phyloP scores from a whole-genome alignment of 30 jellyfish, hydroid and myxozoan species.

The Morbakka virulenta region DNA sequence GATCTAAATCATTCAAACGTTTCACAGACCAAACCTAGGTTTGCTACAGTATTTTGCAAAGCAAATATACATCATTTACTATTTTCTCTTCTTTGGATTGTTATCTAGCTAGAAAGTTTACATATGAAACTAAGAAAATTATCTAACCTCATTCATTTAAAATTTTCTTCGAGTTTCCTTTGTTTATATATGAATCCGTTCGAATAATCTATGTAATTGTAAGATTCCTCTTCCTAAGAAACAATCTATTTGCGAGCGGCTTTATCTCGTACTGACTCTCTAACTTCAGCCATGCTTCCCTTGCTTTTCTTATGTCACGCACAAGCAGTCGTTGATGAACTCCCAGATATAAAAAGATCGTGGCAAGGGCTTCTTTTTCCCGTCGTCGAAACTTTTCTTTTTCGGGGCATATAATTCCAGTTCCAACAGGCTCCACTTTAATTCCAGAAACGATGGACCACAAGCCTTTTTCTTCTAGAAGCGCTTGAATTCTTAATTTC shows the following conservation, averaged over 20 bases:
- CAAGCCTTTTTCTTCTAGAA: constrained; percentile 35
- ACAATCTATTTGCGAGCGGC: constrained; percentile 14
- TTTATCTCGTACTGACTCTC: constrained; percentile 22
- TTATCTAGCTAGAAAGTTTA: too few species aligned
- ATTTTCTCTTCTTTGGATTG: too few species aligned
- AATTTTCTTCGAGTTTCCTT: too few species aligned
- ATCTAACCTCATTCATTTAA: too few species aligned
- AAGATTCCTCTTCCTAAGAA: background rate
- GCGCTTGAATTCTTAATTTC: constrained; percentile 38
- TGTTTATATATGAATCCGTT: too few species aligned
- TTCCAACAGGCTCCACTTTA: constrained; percentile 28
- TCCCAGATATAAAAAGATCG: constrained; percentile 31
- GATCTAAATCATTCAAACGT: too few species aligned
- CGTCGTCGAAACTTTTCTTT: constrained; percentile 3
- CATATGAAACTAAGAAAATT: too few species aligned
- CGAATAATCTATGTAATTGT: too few species aligned
- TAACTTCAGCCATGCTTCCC: constrained; percentile 35
- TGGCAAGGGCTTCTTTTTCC: constrained; percentile 22
- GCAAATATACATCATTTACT: too few species aligned
- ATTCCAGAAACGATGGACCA: constrained; percentile 35
- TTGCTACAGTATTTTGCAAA: too few species aligned
- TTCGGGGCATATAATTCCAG: background rate
- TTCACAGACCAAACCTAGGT: too few species aligned
- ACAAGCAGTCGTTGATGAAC: constrained; percentile 25
- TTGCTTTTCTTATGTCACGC: constrained; percentile 15